phyloP scores from a whole-genome alignment of 2,797 vertebrate genomes.

The Pseudopleuronectes americanus region DNA sequence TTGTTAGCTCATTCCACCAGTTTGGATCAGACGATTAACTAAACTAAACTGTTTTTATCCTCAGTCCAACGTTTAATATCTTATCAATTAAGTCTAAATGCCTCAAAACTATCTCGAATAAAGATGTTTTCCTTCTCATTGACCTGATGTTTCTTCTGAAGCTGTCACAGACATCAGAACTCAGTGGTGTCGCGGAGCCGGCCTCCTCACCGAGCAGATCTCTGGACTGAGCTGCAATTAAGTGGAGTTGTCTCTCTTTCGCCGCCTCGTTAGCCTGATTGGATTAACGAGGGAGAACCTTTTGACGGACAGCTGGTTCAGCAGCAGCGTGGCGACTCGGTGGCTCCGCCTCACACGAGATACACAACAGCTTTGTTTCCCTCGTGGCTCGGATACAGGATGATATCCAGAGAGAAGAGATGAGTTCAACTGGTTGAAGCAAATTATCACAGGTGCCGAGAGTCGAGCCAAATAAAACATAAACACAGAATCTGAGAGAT shows the following conservation, averaged over 20 bases:
- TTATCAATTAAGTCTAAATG: too few relatives aligned
- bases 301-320: slow-evolving; percentile 49
- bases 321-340: neutral
- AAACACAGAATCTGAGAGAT: too few relatives aligned
- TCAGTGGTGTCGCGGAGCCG: too few relatives aligned
- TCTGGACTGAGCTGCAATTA: slow-evolving; percentile 56
- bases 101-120: too few relatives aligned
- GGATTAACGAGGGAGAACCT: slow-evolving; percentile 61
- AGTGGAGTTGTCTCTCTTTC: slow-evolving; percentile 51
- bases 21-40: too few relatives aligned
- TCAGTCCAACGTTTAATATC: too few relatives aligned
- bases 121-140: neutral
- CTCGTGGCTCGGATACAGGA: neutral
- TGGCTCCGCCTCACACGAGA: neutral
- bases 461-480: too few relatives aligned
- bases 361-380: neutral
- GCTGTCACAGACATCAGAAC: neutral
- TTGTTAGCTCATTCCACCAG: too few relatives aligned
- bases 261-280: slow-evolving; percentile 65
- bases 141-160: neutral
- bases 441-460: too few relatives aligned
- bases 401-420: neutral
- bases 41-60: too few relatives aligned
- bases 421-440: too few relatives aligned
- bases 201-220: slow-evolving; percentile 32